A percentile compares a stretch with the other conserved stretches of the same genome.
phyloP scores from a whole-genome alignment of 1,140 invertebrate genomes.

The Drosophila pseudoananassae region DNA sequence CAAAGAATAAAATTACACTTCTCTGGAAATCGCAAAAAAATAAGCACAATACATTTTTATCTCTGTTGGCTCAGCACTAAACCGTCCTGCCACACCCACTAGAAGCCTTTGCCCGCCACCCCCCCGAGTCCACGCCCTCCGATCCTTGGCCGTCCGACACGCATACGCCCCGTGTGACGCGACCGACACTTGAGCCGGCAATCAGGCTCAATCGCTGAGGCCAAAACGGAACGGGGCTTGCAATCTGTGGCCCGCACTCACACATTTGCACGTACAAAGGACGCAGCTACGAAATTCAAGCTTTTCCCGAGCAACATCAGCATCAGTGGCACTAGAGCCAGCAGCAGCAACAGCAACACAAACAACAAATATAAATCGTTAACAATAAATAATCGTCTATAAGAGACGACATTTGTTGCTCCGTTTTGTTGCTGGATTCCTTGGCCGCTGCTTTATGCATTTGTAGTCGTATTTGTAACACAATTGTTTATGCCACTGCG shows the following conservation, averaged over 20 bases:
- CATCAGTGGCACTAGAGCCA: constrained; percentile 17
- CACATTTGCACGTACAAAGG: constrained; percentile 65
- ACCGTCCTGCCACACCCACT: constrained; percentile 25
- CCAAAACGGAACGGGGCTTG: constrained; percentile 49
- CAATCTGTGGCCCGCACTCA: constrained; percentile 71
- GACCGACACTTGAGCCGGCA: constrained; percentile 77
- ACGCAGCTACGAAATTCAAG: constrained; percentile 66
- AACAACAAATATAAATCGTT: constrained; percentile 78
- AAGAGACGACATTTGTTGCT: constrained; percentile 58
- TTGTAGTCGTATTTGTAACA: constrained; percentile 81
- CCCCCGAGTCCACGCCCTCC: constrained; percentile 18
- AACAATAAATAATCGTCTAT: constrained; percentile 81
- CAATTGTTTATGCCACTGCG: constrained; percentile 77
- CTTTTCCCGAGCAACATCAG: constrained; percentile 29
- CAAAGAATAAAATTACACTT: not conserved
- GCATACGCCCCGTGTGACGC: constrained; percentile 67
- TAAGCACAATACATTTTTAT: not conserved
- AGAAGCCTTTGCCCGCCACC: not conserved
- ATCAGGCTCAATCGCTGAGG: constrained; percentile 78
- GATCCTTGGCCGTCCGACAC: constrained; percentile 29
- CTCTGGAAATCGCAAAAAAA: not conserved
- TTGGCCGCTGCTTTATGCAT: constrained; percentile 72
- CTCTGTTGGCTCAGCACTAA: constrained; percentile 35
- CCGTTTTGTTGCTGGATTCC: constrained; percentile 24
- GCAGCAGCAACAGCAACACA: constrained; percentile 16